Evolutionary conservation across 2,888 invertebrate genomes (phyloP).

Genomic region (Podabrus alpinus): DNA sequence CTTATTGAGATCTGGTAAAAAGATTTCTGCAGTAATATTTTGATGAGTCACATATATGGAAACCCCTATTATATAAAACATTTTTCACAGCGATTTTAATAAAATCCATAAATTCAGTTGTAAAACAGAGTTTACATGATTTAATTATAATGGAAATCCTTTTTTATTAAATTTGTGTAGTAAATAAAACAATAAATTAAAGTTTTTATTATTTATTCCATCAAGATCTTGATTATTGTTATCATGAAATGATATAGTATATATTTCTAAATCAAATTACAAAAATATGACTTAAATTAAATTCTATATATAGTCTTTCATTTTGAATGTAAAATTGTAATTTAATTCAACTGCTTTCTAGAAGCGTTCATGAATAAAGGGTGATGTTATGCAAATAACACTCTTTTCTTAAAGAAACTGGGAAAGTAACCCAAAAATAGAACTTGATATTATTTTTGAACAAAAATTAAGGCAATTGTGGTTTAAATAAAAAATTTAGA

Average conservation of each 20-base stretch:
- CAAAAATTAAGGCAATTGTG: conserved; percentile 35
- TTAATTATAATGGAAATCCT: too few relatives aligned
- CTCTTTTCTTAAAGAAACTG: conserved; percentile 19
- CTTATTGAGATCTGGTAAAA: too few relatives aligned
- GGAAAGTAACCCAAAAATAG: neutral
- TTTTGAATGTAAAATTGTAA: conserved; percentile 39
- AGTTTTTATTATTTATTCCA: neutral
- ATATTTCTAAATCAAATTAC: neutral
- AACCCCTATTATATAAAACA: too few relatives aligned
- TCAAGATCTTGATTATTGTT: neutral
- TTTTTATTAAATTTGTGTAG: too few relatives aligned
- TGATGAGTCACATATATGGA: too few relatives aligned
- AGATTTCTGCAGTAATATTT: too few relatives aligned
- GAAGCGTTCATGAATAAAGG: conserved; percentile 31
- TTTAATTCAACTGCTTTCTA: conserved; percentile 36
- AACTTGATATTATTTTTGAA: neutral
- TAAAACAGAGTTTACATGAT: neutral
- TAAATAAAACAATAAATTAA: too few relatives aligned
- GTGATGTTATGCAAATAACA: conserved; percentile 38
- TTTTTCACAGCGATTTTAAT: neutral
- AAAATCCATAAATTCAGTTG: neutral
- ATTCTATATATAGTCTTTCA: conserved; percentile 29
- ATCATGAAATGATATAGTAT: neutral
- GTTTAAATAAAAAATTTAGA: neutral
- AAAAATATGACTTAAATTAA: conserved; percentile 36